Evolutionary conservation across 2,113 vertebrate genomes (phyloP).

Genomic region (Corythaixoides concolor): DNA sequence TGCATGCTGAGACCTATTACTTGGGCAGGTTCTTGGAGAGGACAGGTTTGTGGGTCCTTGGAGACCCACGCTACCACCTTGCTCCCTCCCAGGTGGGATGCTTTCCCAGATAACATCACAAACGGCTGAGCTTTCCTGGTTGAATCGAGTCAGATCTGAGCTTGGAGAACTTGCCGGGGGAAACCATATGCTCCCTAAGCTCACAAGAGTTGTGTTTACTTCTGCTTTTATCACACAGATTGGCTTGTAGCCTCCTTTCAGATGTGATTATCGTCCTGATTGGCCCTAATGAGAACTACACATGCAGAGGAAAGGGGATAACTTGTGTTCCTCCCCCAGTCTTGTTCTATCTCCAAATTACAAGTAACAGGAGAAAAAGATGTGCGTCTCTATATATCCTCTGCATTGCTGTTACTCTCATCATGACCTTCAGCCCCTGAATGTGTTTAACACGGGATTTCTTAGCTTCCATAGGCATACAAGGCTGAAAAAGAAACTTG

Average conservation of each 20-base stretch:
- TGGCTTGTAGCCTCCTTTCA: slow-evolving; percentile 24
- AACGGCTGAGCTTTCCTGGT: neutral
- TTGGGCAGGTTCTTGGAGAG: neutral
- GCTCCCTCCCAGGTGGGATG: neutral
- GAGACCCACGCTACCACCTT: accelerated
- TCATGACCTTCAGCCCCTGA: neutral
- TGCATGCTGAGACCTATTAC: neutral
- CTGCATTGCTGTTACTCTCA: neutral
- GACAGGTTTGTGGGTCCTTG: neutral
- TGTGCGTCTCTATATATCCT: neutral
- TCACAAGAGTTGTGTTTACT: neutral
- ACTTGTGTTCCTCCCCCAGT: neutral
- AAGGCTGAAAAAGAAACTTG: neutral
- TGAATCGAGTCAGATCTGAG: accelerated
- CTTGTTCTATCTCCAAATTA: neutral
- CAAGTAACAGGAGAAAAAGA: neutral
- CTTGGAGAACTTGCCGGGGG: neutral
- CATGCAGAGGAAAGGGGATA: slow-evolving; percentile 12
- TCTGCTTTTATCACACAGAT: slow-evolving; percentile 4
- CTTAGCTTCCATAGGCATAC: neutral
- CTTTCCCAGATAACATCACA: accelerated
- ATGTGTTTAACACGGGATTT: neutral
- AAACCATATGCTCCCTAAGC: neutral
- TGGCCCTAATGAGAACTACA: slow-evolving; percentile 32
- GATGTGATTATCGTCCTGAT: slow-evolving; percentile 25